Evolutionary conservation across 1,140 invertebrate species (phyloP), one percentile per base, ranked within the genome.

Genomic region (Microplitis mediator): DNA sequence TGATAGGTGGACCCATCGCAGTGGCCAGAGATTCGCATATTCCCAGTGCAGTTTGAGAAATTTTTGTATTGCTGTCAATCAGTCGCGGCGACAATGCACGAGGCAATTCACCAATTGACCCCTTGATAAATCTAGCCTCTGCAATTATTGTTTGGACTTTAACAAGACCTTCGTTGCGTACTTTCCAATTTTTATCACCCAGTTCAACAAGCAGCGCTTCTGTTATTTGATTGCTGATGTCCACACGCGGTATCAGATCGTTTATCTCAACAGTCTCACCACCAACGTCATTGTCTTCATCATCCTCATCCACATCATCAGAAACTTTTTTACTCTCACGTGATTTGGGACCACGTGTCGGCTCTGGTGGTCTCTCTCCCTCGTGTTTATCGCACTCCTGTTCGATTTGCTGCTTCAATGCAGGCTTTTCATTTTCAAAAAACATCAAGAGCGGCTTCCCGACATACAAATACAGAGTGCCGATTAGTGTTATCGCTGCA

Each of bases 131-230:
- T 75, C 94, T 93, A 0, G 93, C 91, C 61, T 94, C 93, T 35
- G 86, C 89, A 23, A 97, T 88, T 68, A 98, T 93, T 13, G 87
- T 89, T 61, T 88, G 90, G 5, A 97, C 82, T 87, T 95, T 96
- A 74, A 93, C 91, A 16, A 97, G 83, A 3, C 92, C 94, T 86
- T 97, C 95, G 76, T 92, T 93, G 64, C 95, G 90, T 5, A 95
- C 91, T 88, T 98, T 98, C 97, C 97, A 98, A 84, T 97, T 97
- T 86, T 97, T 98, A 84, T 98, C 96, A 34, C 90, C 89, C 71
- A 99, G 87, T 84, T 98, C 95, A 52, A 90, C 91, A 0, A 98
- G 84, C 0, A 98, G 84, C 0, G 90, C 83, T 71, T 95, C 93
- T 1, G 95, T 97, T 56, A 98, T 93, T 78, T 94, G 92, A n/a